Evolutionary conservation across 53 echinoderm and acorn worm species (phyloP).

Genomic region (Paelopatides confundens): DNA sequence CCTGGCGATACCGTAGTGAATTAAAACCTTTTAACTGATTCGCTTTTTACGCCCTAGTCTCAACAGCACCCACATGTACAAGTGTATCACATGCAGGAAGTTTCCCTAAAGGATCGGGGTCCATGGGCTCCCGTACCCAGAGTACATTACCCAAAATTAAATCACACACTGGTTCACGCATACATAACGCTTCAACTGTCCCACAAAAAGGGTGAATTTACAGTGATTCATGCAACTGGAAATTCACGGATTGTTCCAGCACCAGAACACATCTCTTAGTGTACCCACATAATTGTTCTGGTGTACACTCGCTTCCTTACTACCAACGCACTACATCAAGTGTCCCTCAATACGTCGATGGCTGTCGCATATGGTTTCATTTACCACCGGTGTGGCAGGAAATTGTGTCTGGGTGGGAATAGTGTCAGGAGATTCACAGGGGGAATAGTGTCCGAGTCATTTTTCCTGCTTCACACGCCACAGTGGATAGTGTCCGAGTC

Average conservation of each 20-base stretch:
- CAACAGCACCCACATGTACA: background rate
- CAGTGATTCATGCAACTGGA: background rate
- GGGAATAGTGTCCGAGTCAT: too few relatives aligned
- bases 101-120: conserved; percentile 2
- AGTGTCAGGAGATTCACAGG: too few relatives aligned
- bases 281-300: background rate
- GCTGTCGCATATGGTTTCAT: background rate
- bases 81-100: background rate
- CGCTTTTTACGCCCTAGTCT: background rate
- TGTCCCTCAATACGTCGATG: conserved; percentile 5
- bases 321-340: background rate
- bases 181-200: background rate
- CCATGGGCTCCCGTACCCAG: background rate
- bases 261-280: conserved; percentile 4
- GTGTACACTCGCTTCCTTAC: background rate
- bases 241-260: conserved; percentile 12
- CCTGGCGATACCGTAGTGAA: too few relatives aligned
- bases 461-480: too few relatives aligned
- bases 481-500: too few relatives aligned
- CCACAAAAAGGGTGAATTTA: too few relatives aligned
- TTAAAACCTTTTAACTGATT: background rate
- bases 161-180: too few relatives aligned
- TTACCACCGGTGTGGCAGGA: background rate
- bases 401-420: too few relatives aligned
- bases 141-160: conserved; percentile 2